Evolutionary conservation across 35 echinoderm and acorn worm species (phyloP).

Genomic region (Eucidaris tribuloides): DNA sequence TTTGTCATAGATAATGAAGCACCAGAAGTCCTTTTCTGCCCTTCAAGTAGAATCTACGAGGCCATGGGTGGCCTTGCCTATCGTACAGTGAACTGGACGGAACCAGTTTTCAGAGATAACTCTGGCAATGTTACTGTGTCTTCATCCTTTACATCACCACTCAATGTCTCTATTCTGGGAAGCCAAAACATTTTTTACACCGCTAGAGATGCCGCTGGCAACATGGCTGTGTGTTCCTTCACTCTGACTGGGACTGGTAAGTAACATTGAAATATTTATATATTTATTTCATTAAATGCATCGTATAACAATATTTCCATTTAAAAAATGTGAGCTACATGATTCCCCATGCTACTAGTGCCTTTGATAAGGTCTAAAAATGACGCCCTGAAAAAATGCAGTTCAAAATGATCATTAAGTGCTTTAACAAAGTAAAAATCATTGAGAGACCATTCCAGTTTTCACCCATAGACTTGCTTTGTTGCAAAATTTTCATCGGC

Average conservation of each 20-base stretch:
- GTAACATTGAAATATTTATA: too few relatives aligned
- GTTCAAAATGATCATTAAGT: too few relatives aligned
- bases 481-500: too few relatives aligned
- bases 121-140: slow-evolving; percentile 1
- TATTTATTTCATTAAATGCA: too few relatives aligned
- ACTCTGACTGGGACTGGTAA: slow-evolving; percentile 42
- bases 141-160: background rate
- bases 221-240: slow-evolving; percentile 21
- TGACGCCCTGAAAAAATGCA: too few relatives aligned
- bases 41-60: background rate
- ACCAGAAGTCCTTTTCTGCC: background rate
- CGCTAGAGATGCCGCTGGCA: slow-evolving; percentile 10
- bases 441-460: too few relatives aligned
- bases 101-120: slow-evolving; percentile 13
- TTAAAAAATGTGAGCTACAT: too few relatives aligned
- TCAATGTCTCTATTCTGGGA: background rate
- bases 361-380: too few relatives aligned
- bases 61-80: background rate
- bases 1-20: slow-evolving; percentile 14
- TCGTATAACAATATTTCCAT: too few relatives aligned
- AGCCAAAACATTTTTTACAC: slow-evolving; percentile 3
- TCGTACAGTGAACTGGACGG: background rate
- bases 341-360: too few relatives aligned
- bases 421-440: too few relatives aligned
- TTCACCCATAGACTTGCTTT: too few relatives aligned